A percentile compares a stretch with the other conserved stretches of the same genome.
phyloP scores from a whole-genome alignment of 2,797 vertebrate species.

The Arnoldichthys spilopterus region DNA sequence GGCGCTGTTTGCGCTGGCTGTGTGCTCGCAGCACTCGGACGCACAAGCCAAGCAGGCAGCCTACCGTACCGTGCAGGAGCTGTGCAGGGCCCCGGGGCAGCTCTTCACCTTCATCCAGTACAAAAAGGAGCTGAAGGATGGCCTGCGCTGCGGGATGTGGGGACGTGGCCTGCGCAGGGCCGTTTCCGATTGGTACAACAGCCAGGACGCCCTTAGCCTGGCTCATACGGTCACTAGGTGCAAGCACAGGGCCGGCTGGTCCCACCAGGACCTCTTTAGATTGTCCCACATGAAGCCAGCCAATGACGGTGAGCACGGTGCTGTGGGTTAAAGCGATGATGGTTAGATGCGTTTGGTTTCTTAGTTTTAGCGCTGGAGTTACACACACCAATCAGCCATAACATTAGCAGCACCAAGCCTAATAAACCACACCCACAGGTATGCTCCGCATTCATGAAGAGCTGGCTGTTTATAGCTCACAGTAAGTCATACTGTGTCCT shows the following conservation, averaged over 20 bases:
- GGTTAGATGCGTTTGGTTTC: too few species aligned
- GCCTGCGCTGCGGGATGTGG: slow-evolving; percentile 95
- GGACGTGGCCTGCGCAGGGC: slow-evolving; percentile 92
- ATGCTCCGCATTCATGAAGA: too few species aligned
- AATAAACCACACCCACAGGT: too few species aligned
- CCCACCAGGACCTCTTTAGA: slow-evolving; percentile 92
- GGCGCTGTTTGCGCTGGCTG: slow-evolving; percentile 85
- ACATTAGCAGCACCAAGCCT: too few species aligned
- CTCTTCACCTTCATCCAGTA: slow-evolving; percentile 92
- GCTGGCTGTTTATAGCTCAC: too few species aligned
- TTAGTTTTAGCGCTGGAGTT: too few species aligned
- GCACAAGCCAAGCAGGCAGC: slow-evolving; percentile 87
- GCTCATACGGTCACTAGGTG: slow-evolving; percentile 89
- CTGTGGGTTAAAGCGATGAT: too few species aligned
- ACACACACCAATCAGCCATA: too few species aligned
- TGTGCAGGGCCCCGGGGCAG: slow-evolving; percentile 85
- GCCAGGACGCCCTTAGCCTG: slow-evolving; percentile 85
- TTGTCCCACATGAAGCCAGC: slow-evolving; percentile 93
- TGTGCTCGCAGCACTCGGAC: slow-evolving; percentile 90
- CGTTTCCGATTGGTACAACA: slow-evolving; percentile 93
- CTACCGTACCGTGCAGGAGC: slow-evolving; percentile 85
- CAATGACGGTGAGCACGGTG: slow-evolving; percentile 87
- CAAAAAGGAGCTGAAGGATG: slow-evolving; percentile 91
- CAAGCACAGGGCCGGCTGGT: slow-evolving; percentile 92
- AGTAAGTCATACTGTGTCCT: too few species aligned